Conservation (phyloP, 2,113 vertebrate genomes). For the Pristiophorus japonicus region DNA sequence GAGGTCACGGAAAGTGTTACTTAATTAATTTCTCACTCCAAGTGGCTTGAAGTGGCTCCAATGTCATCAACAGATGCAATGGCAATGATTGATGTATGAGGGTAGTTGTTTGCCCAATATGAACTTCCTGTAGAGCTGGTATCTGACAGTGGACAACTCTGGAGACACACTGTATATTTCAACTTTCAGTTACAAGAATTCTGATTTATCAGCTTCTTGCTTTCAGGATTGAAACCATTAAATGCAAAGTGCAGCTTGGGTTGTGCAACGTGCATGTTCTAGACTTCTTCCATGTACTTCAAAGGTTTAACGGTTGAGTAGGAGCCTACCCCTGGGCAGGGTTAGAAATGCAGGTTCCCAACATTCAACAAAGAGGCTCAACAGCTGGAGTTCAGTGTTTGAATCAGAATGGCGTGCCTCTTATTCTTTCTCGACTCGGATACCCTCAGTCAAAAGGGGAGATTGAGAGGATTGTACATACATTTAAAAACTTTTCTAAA, state of each 20-base stretch:
- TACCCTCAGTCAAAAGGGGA: not conserved
- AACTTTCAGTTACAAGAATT: too few relatives aligned
- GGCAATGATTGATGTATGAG: too few relatives aligned
- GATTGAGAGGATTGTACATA: not conserved
- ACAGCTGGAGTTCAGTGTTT: slow-evolving; percentile 60
- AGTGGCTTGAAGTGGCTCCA: too few relatives aligned
- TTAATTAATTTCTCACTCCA: too few relatives aligned
- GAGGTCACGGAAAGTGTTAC: too few relatives aligned
- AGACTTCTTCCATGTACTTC: slow-evolving; percentile 72
- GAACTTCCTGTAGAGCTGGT: too few relatives aligned
- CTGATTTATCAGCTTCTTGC: too few relatives aligned
- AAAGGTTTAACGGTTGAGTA: slow-evolving; percentile 78
- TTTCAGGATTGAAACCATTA: too few relatives aligned
- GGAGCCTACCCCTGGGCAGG: slow-evolving; percentile 70
- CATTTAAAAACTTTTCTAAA: not conserved
- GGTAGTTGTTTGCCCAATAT: too few relatives aligned
- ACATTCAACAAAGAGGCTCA: slow-evolving; percentile 81
- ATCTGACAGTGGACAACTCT: too few relatives aligned
- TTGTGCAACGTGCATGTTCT: slow-evolving; percentile 74
- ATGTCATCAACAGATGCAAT: too few relatives aligned
- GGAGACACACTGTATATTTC: too few relatives aligned
- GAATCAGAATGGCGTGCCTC: not conserved
- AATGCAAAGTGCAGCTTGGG: slow-evolving; percentile 64
- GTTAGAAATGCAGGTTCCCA: slow-evolving; percentile 85
- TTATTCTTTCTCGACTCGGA: not conserved